Base-by-base conservation (phyloP, 2,888 invertebrate species). In the Lasiommata megera region DNA sequence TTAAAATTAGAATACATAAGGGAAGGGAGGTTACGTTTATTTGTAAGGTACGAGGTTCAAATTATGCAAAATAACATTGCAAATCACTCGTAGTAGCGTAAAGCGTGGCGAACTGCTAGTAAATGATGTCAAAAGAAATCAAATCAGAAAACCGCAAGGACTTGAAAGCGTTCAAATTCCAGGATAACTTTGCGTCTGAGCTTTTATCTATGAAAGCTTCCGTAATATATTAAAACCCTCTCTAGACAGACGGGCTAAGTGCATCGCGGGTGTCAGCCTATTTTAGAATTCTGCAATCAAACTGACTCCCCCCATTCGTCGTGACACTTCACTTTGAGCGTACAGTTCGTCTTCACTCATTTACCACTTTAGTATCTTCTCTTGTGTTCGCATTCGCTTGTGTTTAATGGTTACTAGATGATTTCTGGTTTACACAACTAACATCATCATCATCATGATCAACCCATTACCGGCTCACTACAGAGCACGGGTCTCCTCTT, bases 231-330 rank as follows among this genome's bases (percentile, higher is more conserved):
- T 62, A 62, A 60, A 62, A 46, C 62, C 51, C 53, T 34, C 50
- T 59, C 54, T 44, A 51, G 38, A 47, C 60, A 62, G 62, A 62
- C 62, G 31, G 51, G 50, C 57, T 62, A 60, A 62, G 62, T 62
- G 57, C 62, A 54, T 43, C 16, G 43, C 28, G 53, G 51, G 62
- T 60, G 62, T 62, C 60, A 60, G 56, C 52, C 62, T 62, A 53
- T 60, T 60, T 62, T 60, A 60, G 56, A 50, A 56, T 29, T 56
- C 56, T 44, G 52, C 56, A 43, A 57, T 60, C 50, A 50, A 57
- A 57, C 51, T 47, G 38, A 50, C 51, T 56, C 37, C 56, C 57
- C 56, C 62, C 31, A 28, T 38, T 41, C 50, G 37, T 12, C 5
- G 28, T 44, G 50, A 14, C 38, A 48, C 48, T 18, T 50, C 34